These are phyloP conservation scores for Orthosia gothica DNA, from an alignment of 2,888 invertebrate species.

Conservation along the genomic window DNA sequence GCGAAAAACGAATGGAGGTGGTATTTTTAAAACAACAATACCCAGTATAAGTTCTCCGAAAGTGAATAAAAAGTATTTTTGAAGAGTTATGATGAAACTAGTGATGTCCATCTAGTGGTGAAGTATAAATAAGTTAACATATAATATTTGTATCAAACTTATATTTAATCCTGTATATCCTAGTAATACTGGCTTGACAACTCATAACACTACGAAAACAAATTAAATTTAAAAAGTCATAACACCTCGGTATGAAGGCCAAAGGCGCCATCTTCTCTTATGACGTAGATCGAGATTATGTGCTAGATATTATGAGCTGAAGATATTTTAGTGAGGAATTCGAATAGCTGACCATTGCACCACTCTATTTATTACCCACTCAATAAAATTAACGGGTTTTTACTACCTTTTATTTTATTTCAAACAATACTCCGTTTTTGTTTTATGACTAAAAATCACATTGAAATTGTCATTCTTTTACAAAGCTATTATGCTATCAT, in stretches of 20 bases:
- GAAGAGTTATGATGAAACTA: constrained; percentile 25
- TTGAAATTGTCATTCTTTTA: not conserved
- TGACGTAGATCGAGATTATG: constrained; percentile 64
- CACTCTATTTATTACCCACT: constrained; percentile 44
- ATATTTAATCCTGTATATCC: constrained; percentile 21
- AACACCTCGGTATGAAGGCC: constrained; percentile 59
- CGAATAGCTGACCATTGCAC: constrained; percentile 57
- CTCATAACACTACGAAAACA: constrained; percentile 36
- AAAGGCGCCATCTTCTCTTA: constrained; percentile 60
- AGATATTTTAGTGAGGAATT: constrained; percentile 65
- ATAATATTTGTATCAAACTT: constrained; percentile 12
- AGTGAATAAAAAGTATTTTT: constrained; percentile 23
- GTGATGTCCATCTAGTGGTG: constrained; percentile 33
- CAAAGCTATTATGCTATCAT: not conserved
- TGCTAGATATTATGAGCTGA: constrained; percentile 61
- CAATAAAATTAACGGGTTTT: constrained; percentile 2
- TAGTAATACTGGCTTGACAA: constrained; percentile 68
- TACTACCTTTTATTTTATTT: not conserved
- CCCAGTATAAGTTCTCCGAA: constrained; percentile 18
- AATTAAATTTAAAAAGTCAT: constrained; percentile 44
- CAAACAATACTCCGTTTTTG: not conserved
- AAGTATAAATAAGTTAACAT: constrained; percentile 31
- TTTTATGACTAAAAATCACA: not conserved
- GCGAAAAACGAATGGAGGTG: constrained; percentile 66
- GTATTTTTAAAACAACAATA: constrained; percentile 47